Conservation (phyloP, 2,113 vertebrate genomes). For the Pholis gunnellus region DNA sequence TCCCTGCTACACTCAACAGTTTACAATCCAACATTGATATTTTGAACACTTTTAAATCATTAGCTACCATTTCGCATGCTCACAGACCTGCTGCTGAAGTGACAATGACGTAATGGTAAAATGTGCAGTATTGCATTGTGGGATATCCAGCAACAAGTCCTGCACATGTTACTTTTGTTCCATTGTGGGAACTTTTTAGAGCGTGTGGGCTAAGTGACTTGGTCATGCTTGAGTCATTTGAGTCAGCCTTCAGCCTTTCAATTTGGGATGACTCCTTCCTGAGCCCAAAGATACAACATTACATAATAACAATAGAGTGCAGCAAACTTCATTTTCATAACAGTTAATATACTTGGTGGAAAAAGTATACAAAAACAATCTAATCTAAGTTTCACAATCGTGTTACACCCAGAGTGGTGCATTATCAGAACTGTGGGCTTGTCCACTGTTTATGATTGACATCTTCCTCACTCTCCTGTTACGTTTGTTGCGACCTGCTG, state of each 20-base stretch:
- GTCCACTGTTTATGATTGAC: conserved; percentile 13
- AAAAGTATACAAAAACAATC: background rate
- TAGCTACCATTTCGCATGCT: background rate
- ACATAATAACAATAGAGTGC: background rate
- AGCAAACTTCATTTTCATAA: background rate
- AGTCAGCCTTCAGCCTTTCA: background rate
- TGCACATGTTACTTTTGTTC: no score
- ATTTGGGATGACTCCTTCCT: background rate
- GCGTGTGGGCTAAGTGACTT: background rate
- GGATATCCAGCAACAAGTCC: background rate
- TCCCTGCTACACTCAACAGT: background rate
- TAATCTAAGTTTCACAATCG: background rate
- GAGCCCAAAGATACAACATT: background rate
- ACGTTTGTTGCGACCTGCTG: conserved; percentile 11
- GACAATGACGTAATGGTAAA: background rate
- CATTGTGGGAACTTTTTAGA: background rate
- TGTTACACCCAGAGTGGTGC: background rate
- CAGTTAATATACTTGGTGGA: background rate
- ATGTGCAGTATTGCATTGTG: background rate
- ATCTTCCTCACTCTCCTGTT: conserved; percentile 9
- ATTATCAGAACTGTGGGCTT: background rate
- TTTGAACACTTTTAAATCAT: background rate
- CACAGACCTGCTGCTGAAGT: background rate
- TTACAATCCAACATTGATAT: background rate
- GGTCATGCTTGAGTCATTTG: background rate